phyloP scores from a whole-genome alignment of 2,888 invertebrate species.

The Bhutanitis thaidina region DNA sequence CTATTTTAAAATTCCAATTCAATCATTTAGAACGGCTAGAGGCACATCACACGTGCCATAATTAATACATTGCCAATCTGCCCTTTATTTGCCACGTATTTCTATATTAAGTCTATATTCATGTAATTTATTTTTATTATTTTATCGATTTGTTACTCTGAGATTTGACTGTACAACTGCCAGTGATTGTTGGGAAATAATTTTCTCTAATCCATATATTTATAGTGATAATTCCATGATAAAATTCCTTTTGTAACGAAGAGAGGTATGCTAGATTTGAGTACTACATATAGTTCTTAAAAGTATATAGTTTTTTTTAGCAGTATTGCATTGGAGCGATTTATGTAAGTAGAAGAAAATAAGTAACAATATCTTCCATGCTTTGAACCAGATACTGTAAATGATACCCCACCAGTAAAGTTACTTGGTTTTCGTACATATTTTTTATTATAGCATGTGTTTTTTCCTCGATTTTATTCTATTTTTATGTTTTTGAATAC shows the following conservation, averaged over 20 bases:
- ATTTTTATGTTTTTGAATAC: no score
- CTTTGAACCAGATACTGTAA: no score
- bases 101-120: conserved; percentile 16
- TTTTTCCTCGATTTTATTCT: no score
- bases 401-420: no score
- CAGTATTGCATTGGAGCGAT: no score
- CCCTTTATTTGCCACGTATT: conserved; percentile 37
- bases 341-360: neutral
- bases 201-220: neutral
- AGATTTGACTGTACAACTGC: conserved; percentile 20
- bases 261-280: neutral
- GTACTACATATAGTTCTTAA: neutral
- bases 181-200: conserved; percentile 11
- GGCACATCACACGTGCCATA: conserved; percentile 38
- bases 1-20: conserved; percentile 9
- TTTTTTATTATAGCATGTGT: no score
- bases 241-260: neutral
- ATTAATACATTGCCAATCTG: conserved; percentile 33
- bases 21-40: conserved; percentile 38
- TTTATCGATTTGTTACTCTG: conserved; percentile 16
- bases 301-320: neutral
- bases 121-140: conserved; percentile 13
- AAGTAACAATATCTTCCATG: no score
- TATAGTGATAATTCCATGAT: neutral
- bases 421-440: no score